These are phyloP conservation scores for Amaurobius ferox DNA, from an alignment of 2,888 invertebrate genomes.

Conservation along the genomic window DNA sequence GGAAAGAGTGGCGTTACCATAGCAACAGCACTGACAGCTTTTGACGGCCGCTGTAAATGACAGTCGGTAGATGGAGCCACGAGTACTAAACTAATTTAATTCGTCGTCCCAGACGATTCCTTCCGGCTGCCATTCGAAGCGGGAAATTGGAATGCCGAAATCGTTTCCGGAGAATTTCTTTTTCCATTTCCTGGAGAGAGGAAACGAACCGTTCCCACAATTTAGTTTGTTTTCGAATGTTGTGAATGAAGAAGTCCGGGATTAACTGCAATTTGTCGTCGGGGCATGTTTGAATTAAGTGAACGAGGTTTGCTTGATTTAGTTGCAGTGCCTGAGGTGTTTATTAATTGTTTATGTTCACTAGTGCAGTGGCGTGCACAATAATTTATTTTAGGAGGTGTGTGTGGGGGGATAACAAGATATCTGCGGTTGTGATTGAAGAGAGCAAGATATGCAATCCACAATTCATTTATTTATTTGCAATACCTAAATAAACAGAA, in stretches of 20 bases:
- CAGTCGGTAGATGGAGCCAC: constrained; percentile 57
- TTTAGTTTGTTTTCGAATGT: constrained; percentile 13
- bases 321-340: background rate
- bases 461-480: too few species aligned
- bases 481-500: too few species aligned
- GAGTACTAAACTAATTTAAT: constrained; percentile 60
- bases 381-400: too few species aligned
- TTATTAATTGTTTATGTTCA: background rate
- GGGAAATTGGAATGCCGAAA: constrained; percentile 70
- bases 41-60: constrained; percentile 35
- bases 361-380: too few species aligned
- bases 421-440: too few species aligned
- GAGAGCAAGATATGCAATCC: too few species aligned
- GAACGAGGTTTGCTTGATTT: background rate
- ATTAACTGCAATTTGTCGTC: background rate
- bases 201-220: constrained; percentile 29
- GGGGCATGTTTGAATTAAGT: background rate
- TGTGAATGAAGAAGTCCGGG: background rate
- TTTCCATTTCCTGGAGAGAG: constrained; percentile 48
- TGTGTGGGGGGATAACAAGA: too few species aligned
- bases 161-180: constrained; percentile 70
- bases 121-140: constrained; percentile 48
- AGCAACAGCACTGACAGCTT: constrained; percentile 41
- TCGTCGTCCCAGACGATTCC: constrained; percentile 50
- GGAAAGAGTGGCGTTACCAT: constrained; percentile 40